Evolutionary conservation across 1,140 invertebrate genomes (phyloP), one percentile per base, ranked within the genome.

Genomic region (Radopholus similis): DNA sequence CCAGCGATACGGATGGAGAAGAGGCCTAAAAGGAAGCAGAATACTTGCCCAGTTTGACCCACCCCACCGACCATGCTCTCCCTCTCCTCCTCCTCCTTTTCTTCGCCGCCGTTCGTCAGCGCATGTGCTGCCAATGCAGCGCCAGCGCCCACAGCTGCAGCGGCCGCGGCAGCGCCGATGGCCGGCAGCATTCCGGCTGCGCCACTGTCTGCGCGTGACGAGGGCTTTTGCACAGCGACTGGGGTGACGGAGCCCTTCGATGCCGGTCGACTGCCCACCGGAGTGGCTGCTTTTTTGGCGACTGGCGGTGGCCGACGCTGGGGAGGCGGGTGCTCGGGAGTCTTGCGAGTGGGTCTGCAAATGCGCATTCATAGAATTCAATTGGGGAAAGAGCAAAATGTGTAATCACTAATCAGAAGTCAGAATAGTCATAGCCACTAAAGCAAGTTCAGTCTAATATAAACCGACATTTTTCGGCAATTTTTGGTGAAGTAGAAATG

Each of bases 111-210:
- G 60, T 66, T 37, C 18, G n/a, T 21, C 21, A 66, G 4, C 32
- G 32, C 40, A 23, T 38, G 26, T 23, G 56, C 54, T n/a, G 47
- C 5, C 30, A 53, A 18, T 44, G 53, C 58, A n/a, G 37, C 32
- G 32, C 54, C 70, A 15, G 62, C 55, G 35, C 18, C 56, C 5
- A 28, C 70, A 57, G 47, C 70, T 42, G 18, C 60, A 0, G 54
- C 35, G 2, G 69, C 69, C 11, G 57, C 70, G 2, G 38, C 69
- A 49, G 26, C 53, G 4, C 59, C 70, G 42, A 66, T 51, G 21
- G 47, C 38, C 35, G 71, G 70, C 15, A 73, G 42, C 30, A 47
- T 32, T 30, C 21, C 37, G 9, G 35, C 28, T 11, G 35, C 2
- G 9, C 13, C 51, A n/a, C n/a, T n/a, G n/a, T n/a, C n/a, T 59